Percentiles rank a stretch among this genome's conserved stretches.
These are phyloP conservation scores for Diploscapter pachys DNA, from an alignment of 1,140 invertebrate species.

Conservation along the genomic window DNA sequence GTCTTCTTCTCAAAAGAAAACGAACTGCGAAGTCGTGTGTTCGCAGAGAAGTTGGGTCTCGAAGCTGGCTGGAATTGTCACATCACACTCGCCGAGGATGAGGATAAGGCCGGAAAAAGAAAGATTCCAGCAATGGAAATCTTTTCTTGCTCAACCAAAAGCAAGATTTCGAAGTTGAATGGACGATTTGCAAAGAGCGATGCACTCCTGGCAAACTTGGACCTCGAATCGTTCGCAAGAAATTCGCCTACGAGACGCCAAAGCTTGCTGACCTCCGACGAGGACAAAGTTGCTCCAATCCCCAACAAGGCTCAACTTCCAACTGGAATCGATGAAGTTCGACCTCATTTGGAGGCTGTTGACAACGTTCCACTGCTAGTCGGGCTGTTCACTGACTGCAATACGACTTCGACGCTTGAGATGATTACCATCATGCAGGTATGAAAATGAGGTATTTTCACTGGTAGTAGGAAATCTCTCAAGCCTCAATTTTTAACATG, in stretches of 20 bases:
- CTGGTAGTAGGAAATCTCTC: too few relatives aligned
- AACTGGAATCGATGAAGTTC: conserved; percentile 17
- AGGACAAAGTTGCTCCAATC: conserved; percentile 9
- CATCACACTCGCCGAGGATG: conserved; percentile 24
- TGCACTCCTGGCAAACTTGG: too few relatives aligned
- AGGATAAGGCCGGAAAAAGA: background rate
- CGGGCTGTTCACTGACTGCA: conserved; percentile 23
- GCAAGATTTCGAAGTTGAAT: background rate
- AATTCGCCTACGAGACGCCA: too few relatives aligned
- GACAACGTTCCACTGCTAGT: conserved; percentile 29
- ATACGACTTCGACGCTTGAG: conserved; percentile 8
- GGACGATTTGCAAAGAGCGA: background rate
- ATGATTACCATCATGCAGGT: conserved; percentile 29
- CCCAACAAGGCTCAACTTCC: conserved; percentile 26
- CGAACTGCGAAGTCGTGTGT: conserved; percentile 25
- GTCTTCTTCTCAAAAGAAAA: conserved; percentile 33
- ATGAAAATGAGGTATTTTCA: background rate
- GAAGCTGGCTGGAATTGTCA: conserved; percentile 34
- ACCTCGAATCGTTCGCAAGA: too few relatives aligned
- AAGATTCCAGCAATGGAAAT: background rate
- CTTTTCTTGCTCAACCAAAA: background rate
- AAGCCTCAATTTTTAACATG: too few relatives aligned
- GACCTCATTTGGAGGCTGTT: conserved; percentile 28
- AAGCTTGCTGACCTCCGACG: background rate
- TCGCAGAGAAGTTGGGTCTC: conserved; percentile 28